Conservation (phyloP, 2,113 vertebrate species). For the Chloroceryle aenea region DNA sequence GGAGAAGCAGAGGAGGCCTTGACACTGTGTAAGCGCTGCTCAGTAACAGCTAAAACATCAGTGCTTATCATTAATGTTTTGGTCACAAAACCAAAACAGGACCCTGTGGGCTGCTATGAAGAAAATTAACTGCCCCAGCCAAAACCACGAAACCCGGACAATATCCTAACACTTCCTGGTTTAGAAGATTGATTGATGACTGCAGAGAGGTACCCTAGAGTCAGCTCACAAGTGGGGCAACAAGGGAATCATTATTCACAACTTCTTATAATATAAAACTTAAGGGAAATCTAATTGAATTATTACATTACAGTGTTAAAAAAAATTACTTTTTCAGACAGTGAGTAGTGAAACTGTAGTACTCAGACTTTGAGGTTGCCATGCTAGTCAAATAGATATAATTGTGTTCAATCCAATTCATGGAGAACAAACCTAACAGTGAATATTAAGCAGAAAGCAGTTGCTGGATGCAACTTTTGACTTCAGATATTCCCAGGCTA, state of each 20-base stretch:
- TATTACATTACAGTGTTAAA: not conserved
- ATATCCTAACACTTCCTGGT: not conserved
- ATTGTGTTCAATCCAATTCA: not conserved
- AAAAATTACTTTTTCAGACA: not conserved
- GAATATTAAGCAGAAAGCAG: not conserved
- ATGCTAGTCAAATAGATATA: not conserved
- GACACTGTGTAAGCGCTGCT: not conserved
- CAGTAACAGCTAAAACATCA: not conserved
- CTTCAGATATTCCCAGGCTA: not conserved
- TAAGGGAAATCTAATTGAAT: not conserved
- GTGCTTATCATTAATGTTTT: not conserved
- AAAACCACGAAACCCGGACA: not conserved
- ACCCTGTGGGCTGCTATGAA: not conserved
- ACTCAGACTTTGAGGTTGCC: not conserved
- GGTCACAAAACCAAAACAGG: not conserved
- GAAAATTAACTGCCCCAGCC: not conserved
- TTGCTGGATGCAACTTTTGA: not conserved
- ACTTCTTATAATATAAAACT: not conserved
- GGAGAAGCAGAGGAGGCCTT: not conserved
- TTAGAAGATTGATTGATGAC: not conserved
- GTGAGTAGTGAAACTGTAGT: not conserved
- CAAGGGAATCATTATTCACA: not conserved
- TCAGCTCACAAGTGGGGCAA: rapidly evolving
- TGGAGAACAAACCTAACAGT: not conserved
- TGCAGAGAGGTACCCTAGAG: not conserved